These are phyloP conservation scores for Drosophila parvula DNA, from an alignment of 1,140 invertebrate genomes.

Conservation along the genomic window DNA sequence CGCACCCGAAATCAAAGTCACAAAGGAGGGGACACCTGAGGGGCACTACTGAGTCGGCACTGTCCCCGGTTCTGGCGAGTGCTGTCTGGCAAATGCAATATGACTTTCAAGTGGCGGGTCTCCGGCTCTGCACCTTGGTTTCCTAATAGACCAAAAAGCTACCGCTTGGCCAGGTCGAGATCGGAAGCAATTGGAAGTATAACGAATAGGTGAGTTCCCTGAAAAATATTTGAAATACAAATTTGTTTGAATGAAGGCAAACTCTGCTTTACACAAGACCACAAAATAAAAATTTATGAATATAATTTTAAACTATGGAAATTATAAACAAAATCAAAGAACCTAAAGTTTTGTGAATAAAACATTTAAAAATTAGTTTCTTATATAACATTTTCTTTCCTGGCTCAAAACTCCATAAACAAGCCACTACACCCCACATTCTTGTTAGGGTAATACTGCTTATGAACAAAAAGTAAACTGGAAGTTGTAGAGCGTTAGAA, in stretches of 20 bases:
- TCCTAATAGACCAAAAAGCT: conserved; percentile 75
- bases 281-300: background rate
- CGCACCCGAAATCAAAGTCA: conserved; percentile 64
- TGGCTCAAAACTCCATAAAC: background rate
- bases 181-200: conserved; percentile 41
- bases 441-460: conserved; percentile 4
- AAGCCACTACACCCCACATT: background rate
- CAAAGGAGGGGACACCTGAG: background rate
- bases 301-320: background rate
- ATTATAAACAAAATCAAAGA: background rate
- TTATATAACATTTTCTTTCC: too few relatives aligned
- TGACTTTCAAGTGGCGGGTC: conserved; percentile 69
- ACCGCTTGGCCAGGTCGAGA: conserved; percentile 57
- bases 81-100: conserved; percentile 66
- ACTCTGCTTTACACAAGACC: too few relatives aligned
- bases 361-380: background rate
- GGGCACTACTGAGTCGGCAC: background rate
- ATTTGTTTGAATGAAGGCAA: background rate
- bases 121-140: conserved; percentile 48
- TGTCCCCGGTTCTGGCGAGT: conserved; percentile 40
- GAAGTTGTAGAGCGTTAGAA: conserved; percentile 71
- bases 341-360: background rate
- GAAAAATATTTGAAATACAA: background rate
- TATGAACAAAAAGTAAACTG: conserved; percentile 56
- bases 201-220: background rate